Conservation (phyloP, 1,140 invertebrate genomes). For the Papilio polytes region DNA sequence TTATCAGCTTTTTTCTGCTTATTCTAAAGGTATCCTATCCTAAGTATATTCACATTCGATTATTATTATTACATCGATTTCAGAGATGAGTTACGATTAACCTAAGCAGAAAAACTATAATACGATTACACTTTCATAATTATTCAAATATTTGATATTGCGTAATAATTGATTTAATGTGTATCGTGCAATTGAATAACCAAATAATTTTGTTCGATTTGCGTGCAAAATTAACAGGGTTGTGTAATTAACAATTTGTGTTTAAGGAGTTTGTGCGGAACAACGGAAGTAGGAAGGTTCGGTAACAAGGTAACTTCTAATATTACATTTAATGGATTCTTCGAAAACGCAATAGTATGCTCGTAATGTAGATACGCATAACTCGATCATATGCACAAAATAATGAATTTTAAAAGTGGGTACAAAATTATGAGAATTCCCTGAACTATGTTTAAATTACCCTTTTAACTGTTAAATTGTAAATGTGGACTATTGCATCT, state of each 20-base stretch:
- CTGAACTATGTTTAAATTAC: too few species aligned
- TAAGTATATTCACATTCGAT: too few species aligned
- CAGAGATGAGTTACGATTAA: too few species aligned
- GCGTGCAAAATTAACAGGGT: constrained; percentile 65
- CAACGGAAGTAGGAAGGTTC: constrained; percentile 65
- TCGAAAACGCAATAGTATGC: background rate
- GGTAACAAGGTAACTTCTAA: constrained; percentile 27
- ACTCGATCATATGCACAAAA: background rate
- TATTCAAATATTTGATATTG: constrained; percentile 16
- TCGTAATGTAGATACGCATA: background rate
- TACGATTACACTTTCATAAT: background rate
- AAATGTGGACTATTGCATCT: too few species aligned
- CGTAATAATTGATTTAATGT: constrained; percentile 10
- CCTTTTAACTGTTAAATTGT: too few species aligned
- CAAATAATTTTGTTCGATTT: constrained; percentile 37
- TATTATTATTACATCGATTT: too few species aligned
- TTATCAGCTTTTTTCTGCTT: too few species aligned
- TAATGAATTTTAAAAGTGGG: too few species aligned
- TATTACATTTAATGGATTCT: constrained; percentile 6
- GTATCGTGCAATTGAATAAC: constrained; percentile 34
- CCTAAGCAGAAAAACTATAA: background rate
- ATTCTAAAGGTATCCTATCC: too few species aligned
- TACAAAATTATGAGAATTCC: too few species aligned
- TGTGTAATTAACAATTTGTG: constrained; percentile 52
- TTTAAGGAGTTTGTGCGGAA: constrained; percentile 53